Evolutionary conservation across 2,113 vertebrate genomes (phyloP), one percentile per base, ranked within the genome.

Genomic region (Tetraodon nigroviridis): DNA sequence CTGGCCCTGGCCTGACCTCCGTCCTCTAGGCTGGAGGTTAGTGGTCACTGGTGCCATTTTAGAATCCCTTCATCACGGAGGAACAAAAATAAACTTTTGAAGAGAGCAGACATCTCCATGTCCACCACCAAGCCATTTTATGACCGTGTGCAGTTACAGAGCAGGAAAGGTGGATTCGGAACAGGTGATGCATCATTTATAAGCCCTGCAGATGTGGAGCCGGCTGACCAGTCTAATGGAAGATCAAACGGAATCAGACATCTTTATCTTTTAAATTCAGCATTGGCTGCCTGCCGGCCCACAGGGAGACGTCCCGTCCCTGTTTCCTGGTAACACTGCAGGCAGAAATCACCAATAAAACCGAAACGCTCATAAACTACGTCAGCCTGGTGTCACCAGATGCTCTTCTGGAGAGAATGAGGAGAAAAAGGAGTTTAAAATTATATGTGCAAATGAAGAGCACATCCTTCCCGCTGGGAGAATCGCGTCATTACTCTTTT

Each of bases 1-100:
- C 16, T 69, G 73, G 78, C 71, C 78, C 52, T n/a, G 0, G 44
- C 14, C 24, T 68, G 5, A 78, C 68, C 73, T 15, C 55, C 19
- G 44, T 7, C 15, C 44, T 16, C 16, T 0, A 16, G 10, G 44
- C 15, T 5, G 44, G 1, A 16, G 32, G 32, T 11, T 37, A 2
- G 32, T 37, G 32, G 8, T 11, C 32, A 37, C 24, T 27, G 24
- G 24, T 27, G 24, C 7, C 24, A 27, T 27, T 27, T 27, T 6
- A 27, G 24, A 27, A 27, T 2, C 24, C 24, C 24, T 27, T 6
- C 24, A 27, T 27, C 24, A 27, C 24, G 24, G 24, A 27, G 7
- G 24, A 27, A 27, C 24, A 6, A 27, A 27, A 27, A 27, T 27
- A 27, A 27, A 27, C 24, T 6, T 1, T 27, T 6, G 24, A 6